Conservation (phyloP, 2,888 invertebrate genomes). For the Hirtodrosophila cameraria region DNA sequence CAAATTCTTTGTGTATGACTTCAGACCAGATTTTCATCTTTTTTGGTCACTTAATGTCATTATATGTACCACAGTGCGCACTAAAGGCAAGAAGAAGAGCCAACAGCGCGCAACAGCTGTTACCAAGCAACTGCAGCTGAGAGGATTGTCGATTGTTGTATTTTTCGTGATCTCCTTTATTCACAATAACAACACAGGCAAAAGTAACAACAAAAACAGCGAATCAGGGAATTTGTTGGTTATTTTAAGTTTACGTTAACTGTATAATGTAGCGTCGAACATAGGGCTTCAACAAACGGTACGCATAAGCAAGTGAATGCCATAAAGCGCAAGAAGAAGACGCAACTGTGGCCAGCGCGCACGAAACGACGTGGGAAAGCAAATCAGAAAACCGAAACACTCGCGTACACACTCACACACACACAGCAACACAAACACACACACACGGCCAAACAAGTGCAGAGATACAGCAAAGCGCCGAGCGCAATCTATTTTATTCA, state of each 20-base stretch:
- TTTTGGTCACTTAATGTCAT: slow-evolving; percentile 32
- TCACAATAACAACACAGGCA: background rate
- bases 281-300: no score
- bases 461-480: slow-evolving; percentile 63
- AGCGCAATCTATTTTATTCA: slow-evolving; percentile 77
- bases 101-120: slow-evolving; percentile 49
- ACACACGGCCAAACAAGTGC: slow-evolving; percentile 43
- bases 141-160: slow-evolving; percentile 23
- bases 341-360: slow-evolving; percentile 36
- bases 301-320: slow-evolving; percentile 34
- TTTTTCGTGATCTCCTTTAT: slow-evolving; percentile 15
- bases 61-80: slow-evolving; percentile 50
- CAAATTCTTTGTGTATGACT: slow-evolving; percentile 46
- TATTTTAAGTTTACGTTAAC: slow-evolving; percentile 13
- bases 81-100: slow-evolving; percentile 42
- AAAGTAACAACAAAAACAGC: background rate
- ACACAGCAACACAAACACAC: slow-evolving; percentile 35
- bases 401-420: slow-evolving; percentile 12
- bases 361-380: slow-evolving; percentile 46
- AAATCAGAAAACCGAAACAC: slow-evolving; percentile 54
- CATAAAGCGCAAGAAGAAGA: slow-evolving; percentile 39
- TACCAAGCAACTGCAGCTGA: slow-evolving; percentile 25
- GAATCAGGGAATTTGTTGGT: background rate
- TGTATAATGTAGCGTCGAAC: no score
- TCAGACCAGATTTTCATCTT: slow-evolving; percentile 7